Base-by-base conservation (phyloP, 2,888 invertebrate genomes). In the Miltochrista miniata region DNA sequence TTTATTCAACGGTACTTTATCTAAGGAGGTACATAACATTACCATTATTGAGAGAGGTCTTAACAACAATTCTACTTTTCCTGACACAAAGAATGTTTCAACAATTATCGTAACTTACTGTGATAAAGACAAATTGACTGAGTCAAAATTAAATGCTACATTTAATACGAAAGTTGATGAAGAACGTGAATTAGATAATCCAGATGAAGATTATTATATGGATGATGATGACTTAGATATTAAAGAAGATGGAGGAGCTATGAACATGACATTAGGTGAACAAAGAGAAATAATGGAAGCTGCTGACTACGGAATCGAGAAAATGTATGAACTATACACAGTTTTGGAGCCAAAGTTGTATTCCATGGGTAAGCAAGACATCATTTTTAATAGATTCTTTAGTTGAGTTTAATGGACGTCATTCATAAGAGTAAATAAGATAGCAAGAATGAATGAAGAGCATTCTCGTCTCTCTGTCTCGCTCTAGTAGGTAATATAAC, bases 291-390 rank as follows among this genome's bases (percentile, higher is more conserved):
- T 95, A n/a, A 80, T 93, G 53, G 93, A 94, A 74, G 95, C 95
- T n/a, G 93, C 94, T 2, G 92, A 94, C 63, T 93, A 93, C 67
- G 95, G 95, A 2, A 87, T 96, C 72, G 89, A 93, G 61, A 93
- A 93, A 56, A 94, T 95, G 93, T 93, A 93, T 59, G 93, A 95
- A 51, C 79, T 96, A 14, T 93, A 94, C 64, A 88, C 92, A 31
- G 90, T 94, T 47, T 91, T 94, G 68, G 96, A 96, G 70, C 95
- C 95, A 0, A 91, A 93, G 59, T 86, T 95, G 13, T 95, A 94
- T 79, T 92, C 93, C 36, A 93, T 94, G 93, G 95, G 95, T 95
- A 72, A 91, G 2, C 36, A 43, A 37, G 30, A 0, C 1, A 24
- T 11, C 5, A 31, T 18, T 24, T 42, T 42, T 15, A 8, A 9